Base-by-base conservation (phyloP, 2,113 vertebrate genomes). In the Alligator sinensis region DNA sequence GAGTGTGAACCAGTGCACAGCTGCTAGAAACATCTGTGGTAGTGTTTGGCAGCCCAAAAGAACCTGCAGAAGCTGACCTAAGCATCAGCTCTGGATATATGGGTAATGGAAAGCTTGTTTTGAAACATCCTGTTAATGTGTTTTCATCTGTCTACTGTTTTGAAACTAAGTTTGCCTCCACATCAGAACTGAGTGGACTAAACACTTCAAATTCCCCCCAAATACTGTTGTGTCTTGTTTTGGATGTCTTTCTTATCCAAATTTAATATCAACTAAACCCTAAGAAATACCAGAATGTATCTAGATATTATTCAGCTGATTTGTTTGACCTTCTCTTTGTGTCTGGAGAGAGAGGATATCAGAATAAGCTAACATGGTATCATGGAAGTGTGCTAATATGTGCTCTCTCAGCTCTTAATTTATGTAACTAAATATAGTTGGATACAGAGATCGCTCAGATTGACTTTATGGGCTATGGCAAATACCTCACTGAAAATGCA, bases 1-100 rank as follows among this genome's bases (percentile, higher is more conserved):
- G 61, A 22, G 28, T 68, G 22, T 28, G 59, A 5, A 0, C 2
- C 34, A 3, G 54, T 9, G 0, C 59, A 3, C 28, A 25, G 82
- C 78, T 66, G 82, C 78, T 21, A 11, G 22, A 28, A 55, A 38
- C 59, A 38, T 54, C 87, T 82, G 80, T 1, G 1, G 0, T 1
- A 5, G 24, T 66, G 3, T 12, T 34, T 60, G 79, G 87, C 59
- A 57, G 6, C 11, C 72, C 6, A 14, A 54, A 17, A 58, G 59
- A 28, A 18, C 62, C 47, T 2, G 34, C 7, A 60, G 17, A 55
- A 62, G 25, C 19, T 34, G 5, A 38, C 10, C 57, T 6, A 58
- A 38, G 47, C 25, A 63, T 54, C 58, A 84, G 30, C 68, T 34
- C 5, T 70, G 0, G 2, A 70, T 62, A 24, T 18, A 74, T 24